These are phyloP conservation scores for Boloria euphrosyne DNA, from an alignment of 2,888 invertebrate genomes.

Conservation along the genomic window DNA sequence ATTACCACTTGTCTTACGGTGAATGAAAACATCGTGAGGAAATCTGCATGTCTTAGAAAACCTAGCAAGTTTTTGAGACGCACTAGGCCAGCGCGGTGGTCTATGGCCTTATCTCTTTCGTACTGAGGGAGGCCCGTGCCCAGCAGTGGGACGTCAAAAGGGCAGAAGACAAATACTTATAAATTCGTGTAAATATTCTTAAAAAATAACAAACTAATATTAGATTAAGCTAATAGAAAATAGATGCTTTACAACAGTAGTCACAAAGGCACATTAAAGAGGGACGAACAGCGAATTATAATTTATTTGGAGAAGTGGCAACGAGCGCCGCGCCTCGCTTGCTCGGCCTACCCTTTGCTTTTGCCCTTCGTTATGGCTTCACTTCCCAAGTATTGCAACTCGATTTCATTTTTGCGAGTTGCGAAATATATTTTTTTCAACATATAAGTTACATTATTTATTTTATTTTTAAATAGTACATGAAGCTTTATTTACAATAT, in stretches of 20 bases:
- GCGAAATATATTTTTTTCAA: not conserved
- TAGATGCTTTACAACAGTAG: conserved; percentile 58
- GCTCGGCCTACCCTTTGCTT: conserved; percentile 81
- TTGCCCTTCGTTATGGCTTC: conserved; percentile 80
- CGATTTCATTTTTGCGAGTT: conserved; percentile 43
- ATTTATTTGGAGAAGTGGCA: conserved; percentile 84
- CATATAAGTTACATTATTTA: not conserved
- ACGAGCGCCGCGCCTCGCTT: conserved; percentile 58
- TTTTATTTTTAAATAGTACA: too few species aligned
- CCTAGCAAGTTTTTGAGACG: too few species aligned
- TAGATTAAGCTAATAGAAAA: conserved; percentile 36
- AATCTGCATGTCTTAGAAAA: too few species aligned
- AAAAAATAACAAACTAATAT: conserved; percentile 20
- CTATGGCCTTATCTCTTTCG: too few species aligned
- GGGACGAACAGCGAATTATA: conserved; percentile 78
- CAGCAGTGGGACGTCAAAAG: too few species aligned
- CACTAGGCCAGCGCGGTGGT: too few species aligned
- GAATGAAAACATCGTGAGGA: too few species aligned
- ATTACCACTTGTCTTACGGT: too few species aligned
- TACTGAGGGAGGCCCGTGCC: too few species aligned
- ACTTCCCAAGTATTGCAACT: conserved; percentile 64
- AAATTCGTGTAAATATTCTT: too few species aligned
- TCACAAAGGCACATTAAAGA: conserved; percentile 52
- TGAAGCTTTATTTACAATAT: too few species aligned
- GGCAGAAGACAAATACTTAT: too few species aligned